Evolutionary conservation across 2,113 vertebrate genomes (phyloP).

Genomic region (Strigops habroptila): DNA sequence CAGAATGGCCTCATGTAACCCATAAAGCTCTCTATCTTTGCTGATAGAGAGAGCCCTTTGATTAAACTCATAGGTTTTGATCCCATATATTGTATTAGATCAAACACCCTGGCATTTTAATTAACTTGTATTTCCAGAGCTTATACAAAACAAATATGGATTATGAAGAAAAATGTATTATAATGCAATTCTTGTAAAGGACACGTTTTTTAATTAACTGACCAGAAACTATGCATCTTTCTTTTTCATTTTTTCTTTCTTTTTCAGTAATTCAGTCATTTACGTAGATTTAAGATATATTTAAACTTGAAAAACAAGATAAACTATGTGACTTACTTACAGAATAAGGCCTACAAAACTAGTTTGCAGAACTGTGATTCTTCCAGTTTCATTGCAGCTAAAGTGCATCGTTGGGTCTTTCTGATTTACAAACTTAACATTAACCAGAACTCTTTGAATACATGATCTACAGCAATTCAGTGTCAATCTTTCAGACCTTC

Average conservation of each 20-base stretch:
- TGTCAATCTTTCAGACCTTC: not conserved
- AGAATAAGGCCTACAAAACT: not conserved
- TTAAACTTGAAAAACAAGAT: not conserved
- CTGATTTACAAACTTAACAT: not conserved
- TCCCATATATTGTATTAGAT: not conserved
- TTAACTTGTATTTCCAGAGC: not conserved
- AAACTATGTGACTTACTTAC: not conserved
- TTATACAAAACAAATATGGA: not conserved
- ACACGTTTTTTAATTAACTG: not conserved
- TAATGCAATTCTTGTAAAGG: not conserved
- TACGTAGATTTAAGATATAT: not conserved
- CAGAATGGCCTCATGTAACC: not conserved
- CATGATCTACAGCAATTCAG: accelerated
- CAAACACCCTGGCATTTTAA: not conserved
- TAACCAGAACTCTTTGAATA: not conserved
- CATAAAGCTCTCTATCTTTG: not conserved
- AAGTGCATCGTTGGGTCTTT: not conserved
- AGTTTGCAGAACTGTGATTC: not conserved
- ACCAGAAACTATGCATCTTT: not conserved
- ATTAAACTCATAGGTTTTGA: not conserved
- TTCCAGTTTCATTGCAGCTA: not conserved
- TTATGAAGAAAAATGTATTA: not conserved
- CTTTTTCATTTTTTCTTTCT: not conserved
- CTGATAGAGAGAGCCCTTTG: not conserved
- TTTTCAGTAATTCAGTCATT: not conserved